phyloP scores from a whole-genome alignment of 2,113 vertebrate genomes.

The Diadophis punctatus region DNA sequence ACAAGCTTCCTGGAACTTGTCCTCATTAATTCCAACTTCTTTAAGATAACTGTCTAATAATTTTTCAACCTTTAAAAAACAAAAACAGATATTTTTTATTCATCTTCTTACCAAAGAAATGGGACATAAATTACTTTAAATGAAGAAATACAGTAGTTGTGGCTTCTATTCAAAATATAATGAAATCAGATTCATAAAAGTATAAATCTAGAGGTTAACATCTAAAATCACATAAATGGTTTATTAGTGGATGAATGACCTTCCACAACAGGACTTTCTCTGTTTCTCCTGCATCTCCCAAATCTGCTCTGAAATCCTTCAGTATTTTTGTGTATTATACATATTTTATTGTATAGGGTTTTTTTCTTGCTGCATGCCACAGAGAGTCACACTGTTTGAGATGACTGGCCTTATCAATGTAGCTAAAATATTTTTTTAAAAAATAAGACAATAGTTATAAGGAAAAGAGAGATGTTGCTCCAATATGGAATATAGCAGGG shows the following conservation, averaged over 20 bases:
- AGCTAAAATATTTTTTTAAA: neutral
- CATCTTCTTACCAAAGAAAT: neutral
- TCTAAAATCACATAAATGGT: neutral
- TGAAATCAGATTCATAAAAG: neutral
- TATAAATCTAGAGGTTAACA: neutral
- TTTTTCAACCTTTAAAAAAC: slow-evolving; percentile 83
- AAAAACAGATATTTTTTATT: neutral
- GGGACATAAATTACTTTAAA: neutral
- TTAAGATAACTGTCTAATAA: slow-evolving; percentile 88
- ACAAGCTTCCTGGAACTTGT: slow-evolving; percentile 91
- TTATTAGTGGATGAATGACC: neutral
- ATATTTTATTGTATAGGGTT: neutral
- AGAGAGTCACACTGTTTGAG: neutral
- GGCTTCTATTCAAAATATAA: neutral
- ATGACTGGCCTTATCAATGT: neutral
- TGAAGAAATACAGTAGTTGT: neutral
- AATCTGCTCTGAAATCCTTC: neutral
- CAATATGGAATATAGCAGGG: neutral
- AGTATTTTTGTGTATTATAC: neutral
- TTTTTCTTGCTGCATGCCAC: neutral
- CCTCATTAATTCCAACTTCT: slow-evolving; percentile 94
- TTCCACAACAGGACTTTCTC: neutral
- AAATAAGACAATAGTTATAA: neutral
- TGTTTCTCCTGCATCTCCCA: neutral
- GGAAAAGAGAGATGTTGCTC: neutral